A percentile compares a stretch with the other conserved stretches of the same genome.
These are phyloP conservation scores for Protophormia terraenovae DNA, from an alignment of 2,888 invertebrate species.

Conservation along the genomic window DNA sequence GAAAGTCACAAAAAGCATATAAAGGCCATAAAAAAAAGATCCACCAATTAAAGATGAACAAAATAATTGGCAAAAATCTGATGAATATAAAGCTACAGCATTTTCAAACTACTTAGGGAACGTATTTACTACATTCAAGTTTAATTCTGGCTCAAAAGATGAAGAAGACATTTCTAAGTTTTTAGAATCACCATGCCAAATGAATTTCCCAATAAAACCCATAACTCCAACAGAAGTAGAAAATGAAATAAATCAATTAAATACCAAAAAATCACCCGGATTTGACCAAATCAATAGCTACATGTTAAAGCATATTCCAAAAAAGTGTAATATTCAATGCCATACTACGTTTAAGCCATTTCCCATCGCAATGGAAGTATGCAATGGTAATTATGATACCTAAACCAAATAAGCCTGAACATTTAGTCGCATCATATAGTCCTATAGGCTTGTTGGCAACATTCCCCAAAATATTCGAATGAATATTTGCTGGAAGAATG, in stretches of 20 bases:
- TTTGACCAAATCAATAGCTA: neutral
- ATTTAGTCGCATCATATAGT: neutral
- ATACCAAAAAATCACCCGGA: neutral
- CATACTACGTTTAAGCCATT: too few species aligned
- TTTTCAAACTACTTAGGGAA: neutral
- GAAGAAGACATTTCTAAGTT: neutral
- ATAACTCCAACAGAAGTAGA: neutral
- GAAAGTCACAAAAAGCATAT: too few species aligned
- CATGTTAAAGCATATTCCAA: neutral
- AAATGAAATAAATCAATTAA: neutral
- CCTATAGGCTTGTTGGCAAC: neutral
- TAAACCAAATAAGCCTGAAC: neutral
- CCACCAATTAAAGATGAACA: too few species aligned
- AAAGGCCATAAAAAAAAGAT: too few species aligned
- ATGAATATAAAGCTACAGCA: too few species aligned
- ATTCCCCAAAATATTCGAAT: too few species aligned
- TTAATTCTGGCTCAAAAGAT: neutral
- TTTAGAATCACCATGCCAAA: neutral
- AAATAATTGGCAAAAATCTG: too few species aligned
- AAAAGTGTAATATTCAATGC: too few species aligned
- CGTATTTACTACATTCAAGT: neutral
- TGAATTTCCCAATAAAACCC: neutral
- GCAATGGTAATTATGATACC: neutral
- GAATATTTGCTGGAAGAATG: too few species aligned
- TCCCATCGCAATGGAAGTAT: neutral